These are phyloP conservation scores for Chinchilla lanigera DNA, from an alignment of 2,113 vertebrate species.

Conservation along the genomic window DNA sequence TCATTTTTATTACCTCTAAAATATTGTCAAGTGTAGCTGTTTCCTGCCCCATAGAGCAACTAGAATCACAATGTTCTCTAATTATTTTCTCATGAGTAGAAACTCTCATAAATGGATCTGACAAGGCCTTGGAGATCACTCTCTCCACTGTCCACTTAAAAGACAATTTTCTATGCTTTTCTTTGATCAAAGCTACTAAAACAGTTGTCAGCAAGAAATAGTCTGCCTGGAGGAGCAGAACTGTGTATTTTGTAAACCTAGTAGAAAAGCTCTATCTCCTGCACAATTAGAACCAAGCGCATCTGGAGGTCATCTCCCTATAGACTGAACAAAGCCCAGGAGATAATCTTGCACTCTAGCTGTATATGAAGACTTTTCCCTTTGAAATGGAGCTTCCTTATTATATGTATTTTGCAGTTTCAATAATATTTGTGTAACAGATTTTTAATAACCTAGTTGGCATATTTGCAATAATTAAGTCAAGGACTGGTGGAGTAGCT, in stretches of 20 bases:
- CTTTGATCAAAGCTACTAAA: constrained; percentile 69
- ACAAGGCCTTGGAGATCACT: constrained; percentile 41
- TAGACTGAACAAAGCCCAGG: not conserved
- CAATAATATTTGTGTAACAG: constrained; percentile 2
- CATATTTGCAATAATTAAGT: not conserved
- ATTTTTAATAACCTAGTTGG: constrained; percentile 3
- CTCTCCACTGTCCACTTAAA: constrained; percentile 12
- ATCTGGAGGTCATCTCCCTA: not conserved
- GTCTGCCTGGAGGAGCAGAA: constrained; percentile 19
- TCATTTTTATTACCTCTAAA: constrained; percentile 58
- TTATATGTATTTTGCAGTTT: constrained; percentile 7
- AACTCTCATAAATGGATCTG: not conserved
- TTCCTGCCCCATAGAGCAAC: not conserved
- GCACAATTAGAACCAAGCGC: not conserved
- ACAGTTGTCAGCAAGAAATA: constrained; percentile 36
- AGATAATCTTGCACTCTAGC: not conserved
- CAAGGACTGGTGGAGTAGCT: not conserved
- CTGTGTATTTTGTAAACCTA: constrained; percentile 35
- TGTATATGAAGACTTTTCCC: not conserved
- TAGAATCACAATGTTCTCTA: constrained; percentile 45
- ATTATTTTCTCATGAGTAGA: constrained; percentile 65
- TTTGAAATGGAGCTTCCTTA: not conserved
- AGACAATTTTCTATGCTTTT: constrained; percentile 56
- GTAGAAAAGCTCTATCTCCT: constrained; percentile 40
- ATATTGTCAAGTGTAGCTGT: constrained; percentile 17